Evolutionary conservation across 2,888 invertebrate genomes (phyloP).

Genomic region (Eupithecia tripunctaria): DNA sequence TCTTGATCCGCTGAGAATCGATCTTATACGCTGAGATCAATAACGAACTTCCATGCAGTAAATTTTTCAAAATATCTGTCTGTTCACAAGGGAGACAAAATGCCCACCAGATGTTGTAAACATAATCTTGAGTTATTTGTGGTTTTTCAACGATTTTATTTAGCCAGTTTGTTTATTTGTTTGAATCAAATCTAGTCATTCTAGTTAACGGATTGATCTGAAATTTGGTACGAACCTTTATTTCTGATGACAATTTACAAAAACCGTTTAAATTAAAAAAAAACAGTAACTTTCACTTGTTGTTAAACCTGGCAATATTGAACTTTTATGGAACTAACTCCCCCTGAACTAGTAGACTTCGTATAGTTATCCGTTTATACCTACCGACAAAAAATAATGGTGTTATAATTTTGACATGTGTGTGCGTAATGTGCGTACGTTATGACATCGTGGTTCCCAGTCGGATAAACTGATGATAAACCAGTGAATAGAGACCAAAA

Average conservation of each 20-base stretch:
- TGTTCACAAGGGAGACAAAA: slow-evolving; percentile 6
- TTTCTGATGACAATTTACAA: too few relatives aligned
- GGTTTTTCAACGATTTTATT: too few relatives aligned
- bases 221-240: too few relatives aligned
- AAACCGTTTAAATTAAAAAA: too few relatives aligned
- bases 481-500: too few relatives aligned
- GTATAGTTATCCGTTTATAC: not conserved
- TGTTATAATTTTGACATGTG: not conserved
- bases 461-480: not conserved
- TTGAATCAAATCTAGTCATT: too few relatives aligned
- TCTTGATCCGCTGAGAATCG: not conserved
- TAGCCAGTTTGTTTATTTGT: too few relatives aligned
- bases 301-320: not conserved
- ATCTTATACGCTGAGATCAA: not conserved
- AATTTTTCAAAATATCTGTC: not conserved
- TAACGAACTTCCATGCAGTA: slow-evolving; percentile 8
- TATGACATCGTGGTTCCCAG: not conserved
- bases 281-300: too few relatives aligned
- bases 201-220: too few relatives aligned
- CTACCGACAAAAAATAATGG: not conserved
- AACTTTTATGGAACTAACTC: not conserved
- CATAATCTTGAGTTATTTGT: not conserved
- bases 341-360: not conserved
- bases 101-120: slow-evolving; percentile 6
- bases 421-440: not conserved